phyloP scores from a whole-genome alignment of 2,113 vertebrate species.

The Phaethornis superciliosus region DNA sequence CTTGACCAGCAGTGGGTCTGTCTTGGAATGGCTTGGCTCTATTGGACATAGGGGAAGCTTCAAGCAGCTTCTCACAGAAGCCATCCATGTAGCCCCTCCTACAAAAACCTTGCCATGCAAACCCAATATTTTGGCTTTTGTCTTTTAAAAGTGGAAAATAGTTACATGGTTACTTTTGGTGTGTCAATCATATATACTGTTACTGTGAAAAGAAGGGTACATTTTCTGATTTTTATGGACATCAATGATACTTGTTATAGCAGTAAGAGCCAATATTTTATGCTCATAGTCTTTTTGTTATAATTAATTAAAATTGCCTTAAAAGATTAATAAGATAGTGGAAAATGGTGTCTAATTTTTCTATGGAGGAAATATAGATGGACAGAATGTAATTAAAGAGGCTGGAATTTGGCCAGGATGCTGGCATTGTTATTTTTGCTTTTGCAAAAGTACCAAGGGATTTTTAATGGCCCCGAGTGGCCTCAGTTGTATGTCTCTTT shows the following conservation, averaged over 20 bases:
- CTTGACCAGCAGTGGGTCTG: no score
- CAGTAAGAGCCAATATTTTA: slow-evolving; percentile 15
- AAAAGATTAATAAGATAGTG: slow-evolving; percentile 49
- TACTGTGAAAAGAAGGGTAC: not conserved
- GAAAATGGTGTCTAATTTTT: slow-evolving; percentile 43
- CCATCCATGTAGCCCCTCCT: no score
- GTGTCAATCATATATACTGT: not conserved
- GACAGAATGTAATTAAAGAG: slow-evolving; percentile 47
- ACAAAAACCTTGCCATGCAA: no score
- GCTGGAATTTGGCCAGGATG: slow-evolving; percentile 23
- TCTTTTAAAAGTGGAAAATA: not conserved
- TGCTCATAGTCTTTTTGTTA: not conserved
- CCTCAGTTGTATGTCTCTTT: not conserved
- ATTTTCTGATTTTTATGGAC: not conserved
- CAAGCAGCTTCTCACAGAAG: no score
- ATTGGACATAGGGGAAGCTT: no score
- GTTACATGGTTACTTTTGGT: not conserved
- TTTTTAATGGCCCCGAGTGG: slow-evolving; percentile 38
- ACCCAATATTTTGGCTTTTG: not conserved
- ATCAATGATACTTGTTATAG: not conserved
- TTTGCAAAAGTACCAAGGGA: slow-evolving; percentile 47
- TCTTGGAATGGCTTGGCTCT: no score
- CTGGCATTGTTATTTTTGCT: slow-evolving; percentile 57
- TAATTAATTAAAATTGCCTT: slow-evolving; percentile 32
- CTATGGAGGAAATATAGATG: slow-evolving; percentile 18